Conservation (phyloP, 2,113 vertebrate genomes). For the Stigmatopora argus region DNA sequence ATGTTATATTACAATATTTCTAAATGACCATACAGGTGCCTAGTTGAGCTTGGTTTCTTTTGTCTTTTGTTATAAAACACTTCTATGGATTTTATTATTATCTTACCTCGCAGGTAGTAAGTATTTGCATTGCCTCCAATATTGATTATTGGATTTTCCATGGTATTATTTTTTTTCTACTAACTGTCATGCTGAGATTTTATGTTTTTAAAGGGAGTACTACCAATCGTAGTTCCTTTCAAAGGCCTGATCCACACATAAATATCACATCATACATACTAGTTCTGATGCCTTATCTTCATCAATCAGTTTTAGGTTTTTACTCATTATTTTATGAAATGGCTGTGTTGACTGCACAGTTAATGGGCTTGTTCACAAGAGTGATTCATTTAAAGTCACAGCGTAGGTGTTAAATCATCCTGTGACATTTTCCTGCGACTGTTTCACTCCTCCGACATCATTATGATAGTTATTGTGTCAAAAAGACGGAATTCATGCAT, state of each 20-base stretch:
- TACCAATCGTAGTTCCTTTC: not conserved
- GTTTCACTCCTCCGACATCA: constrained; percentile 47
- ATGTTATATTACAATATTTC: too few species aligned
- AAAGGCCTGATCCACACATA: not conserved
- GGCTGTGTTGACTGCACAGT: constrained; percentile 21
- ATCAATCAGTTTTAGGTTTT: not conserved
- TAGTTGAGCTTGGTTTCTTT: not conserved
- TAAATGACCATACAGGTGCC: too few species aligned
- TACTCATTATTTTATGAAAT: constrained; percentile 13
- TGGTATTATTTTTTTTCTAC: not conserved
- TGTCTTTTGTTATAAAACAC: not conserved
- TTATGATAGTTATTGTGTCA: constrained; percentile 54
- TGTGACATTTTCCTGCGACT: constrained; percentile 57
- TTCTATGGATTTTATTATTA: not conserved
- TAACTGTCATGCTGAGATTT: not conserved
- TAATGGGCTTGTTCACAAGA: constrained; percentile 37
- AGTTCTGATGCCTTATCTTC: not conserved
- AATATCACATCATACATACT: not conserved
- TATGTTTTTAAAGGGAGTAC: not conserved
- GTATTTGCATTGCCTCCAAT: too few species aligned
- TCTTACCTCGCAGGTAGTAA: too few species aligned
- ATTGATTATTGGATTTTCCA: too few species aligned
- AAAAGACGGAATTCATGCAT: constrained; percentile 43
- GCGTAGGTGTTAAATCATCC: constrained; percentile 51
- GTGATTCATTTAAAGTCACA: constrained; percentile 30